Percentiles rank a stretch among this genome's conserved stretches.
Conservation (phyloP, 2,797 vertebrate genomes). For the Hylomyscus alleni region DNA sequence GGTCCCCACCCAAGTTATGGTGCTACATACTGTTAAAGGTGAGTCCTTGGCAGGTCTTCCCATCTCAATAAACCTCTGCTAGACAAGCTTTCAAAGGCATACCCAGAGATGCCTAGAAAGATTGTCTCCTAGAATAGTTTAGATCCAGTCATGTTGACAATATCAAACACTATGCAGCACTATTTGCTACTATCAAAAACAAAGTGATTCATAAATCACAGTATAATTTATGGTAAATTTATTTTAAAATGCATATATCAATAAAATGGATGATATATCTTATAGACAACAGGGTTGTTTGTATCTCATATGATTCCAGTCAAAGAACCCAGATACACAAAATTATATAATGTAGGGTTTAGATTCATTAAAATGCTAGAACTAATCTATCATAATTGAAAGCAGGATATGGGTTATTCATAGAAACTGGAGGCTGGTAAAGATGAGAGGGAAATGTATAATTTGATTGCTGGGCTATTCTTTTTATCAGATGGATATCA, state of each 20-base stretch:
- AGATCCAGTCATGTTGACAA: not conserved
- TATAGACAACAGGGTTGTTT: not conserved
- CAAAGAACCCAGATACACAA: not conserved
- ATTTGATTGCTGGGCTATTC: not conserved
- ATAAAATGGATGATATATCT: not conserved
- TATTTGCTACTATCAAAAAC: slow-evolving; percentile 2
- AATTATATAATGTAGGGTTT: not conserved
- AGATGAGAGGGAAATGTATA: not conserved
- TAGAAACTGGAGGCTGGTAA: not conserved
- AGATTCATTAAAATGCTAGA: slow-evolving; percentile 4
- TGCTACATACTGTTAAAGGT: not conserved
- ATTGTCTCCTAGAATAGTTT: not conserved
- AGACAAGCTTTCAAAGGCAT: not conserved
- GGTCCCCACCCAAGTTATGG: not conserved
- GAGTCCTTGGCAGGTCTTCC: not conserved
- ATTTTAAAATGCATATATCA: not conserved
- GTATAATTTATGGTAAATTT: slow-evolving; percentile 4
- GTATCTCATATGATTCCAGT: not conserved
- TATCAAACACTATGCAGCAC: not conserved
- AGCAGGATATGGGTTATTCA: not conserved
- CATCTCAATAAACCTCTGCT: no score
- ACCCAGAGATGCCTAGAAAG: no score
- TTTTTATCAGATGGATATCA: not conserved
- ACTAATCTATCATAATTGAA: not conserved
- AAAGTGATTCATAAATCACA: not conserved